These are phyloP conservation scores for Piscicola geometra DNA, from an alignment of 2,888 invertebrate species.

Conservation along the genomic window DNA sequence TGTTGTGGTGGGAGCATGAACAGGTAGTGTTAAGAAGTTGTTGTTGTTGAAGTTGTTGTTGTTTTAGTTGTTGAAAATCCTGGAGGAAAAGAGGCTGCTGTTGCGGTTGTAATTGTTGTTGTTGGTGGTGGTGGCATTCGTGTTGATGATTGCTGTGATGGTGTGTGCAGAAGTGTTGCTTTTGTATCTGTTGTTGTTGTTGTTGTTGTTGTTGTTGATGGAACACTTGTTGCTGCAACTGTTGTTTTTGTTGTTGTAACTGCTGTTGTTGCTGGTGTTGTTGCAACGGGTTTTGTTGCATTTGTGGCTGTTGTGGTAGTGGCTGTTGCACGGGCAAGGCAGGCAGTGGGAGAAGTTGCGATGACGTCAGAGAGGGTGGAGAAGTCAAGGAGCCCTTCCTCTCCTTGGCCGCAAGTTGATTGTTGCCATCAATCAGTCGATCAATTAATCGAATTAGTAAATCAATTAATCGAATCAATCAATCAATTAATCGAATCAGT, in stretches of 20 bases:
- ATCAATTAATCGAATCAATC: too few species aligned
- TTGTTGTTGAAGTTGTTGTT: neutral
- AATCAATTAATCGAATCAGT: too few species aligned
- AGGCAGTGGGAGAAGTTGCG: slow-evolving; percentile 9
- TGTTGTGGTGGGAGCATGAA: neutral
- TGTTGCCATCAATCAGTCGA: too few species aligned
- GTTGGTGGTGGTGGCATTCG: neutral
- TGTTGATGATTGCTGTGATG: neutral
- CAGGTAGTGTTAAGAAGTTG: neutral
- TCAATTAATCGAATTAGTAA: too few species aligned
- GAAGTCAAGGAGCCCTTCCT: neutral
- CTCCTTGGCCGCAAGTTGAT: neutral
- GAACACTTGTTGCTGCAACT: too few species aligned
- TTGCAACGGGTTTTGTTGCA: neutral
- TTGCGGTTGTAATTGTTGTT: too few species aligned
- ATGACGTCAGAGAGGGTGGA: slow-evolving; percentile 1
- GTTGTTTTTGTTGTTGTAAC: too few species aligned
- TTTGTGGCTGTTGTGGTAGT: neutral
- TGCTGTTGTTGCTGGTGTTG: too few species aligned
- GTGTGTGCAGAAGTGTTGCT: neutral
- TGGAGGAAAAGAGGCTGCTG: neutral
- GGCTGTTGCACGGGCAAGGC: slow-evolving; percentile 3
- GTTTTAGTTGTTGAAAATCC: neutral
- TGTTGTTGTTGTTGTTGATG: too few species aligned
- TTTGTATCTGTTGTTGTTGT: slow-evolving; percentile 13